phyloP scores from a whole-genome alignment of 1,140 invertebrate species.

The Gonatopus flavifemur region DNA sequence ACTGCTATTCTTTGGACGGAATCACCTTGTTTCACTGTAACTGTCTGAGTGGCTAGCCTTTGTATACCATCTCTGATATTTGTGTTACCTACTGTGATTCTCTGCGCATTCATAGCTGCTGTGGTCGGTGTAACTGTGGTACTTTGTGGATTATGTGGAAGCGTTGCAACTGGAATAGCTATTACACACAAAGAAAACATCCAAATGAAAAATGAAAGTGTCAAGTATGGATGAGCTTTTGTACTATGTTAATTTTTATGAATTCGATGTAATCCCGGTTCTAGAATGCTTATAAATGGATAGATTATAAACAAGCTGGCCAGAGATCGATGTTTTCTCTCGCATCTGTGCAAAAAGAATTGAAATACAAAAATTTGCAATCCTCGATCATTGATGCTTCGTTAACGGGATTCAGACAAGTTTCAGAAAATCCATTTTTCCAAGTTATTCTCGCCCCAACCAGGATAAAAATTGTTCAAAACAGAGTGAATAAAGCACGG shows the following conservation, averaged over 20 bases:
- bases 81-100: constrained; percentile 50
- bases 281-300: constrained; percentile 48
- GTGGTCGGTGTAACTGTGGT: constrained; percentile 43
- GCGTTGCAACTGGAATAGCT: constrained; percentile 59
- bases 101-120: constrained; percentile 46
- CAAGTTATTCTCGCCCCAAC: too few species aligned
- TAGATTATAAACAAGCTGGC: constrained; percentile 50
- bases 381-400: constrained; percentile 50
- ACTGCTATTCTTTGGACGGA: constrained; percentile 58
- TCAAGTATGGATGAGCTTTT: constrained; percentile 2
- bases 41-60: constrained; percentile 45
- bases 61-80: constrained; percentile 49
- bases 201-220: constrained; percentile 5
- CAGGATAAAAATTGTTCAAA: too few species aligned
- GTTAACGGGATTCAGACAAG: too few species aligned
- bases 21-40: constrained; percentile 55
- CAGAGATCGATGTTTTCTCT: constrained; percentile 41
- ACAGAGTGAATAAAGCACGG: too few species aligned
- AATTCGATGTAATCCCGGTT: constrained; percentile 42
- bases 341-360: constrained; percentile 51
- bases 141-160: constrained; percentile 47
- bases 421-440: too few species aligned
- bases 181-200: constrained; percentile 29
- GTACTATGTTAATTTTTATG: too few species aligned
- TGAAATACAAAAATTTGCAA: constrained; percentile 32